Percentiles rank a stretch among this genome's conserved stretches.
phyloP scores from a whole-genome alignment of 37 sponge, comb jelly and placozoan genomes.

The Cladorhizidae sp. region DNA sequence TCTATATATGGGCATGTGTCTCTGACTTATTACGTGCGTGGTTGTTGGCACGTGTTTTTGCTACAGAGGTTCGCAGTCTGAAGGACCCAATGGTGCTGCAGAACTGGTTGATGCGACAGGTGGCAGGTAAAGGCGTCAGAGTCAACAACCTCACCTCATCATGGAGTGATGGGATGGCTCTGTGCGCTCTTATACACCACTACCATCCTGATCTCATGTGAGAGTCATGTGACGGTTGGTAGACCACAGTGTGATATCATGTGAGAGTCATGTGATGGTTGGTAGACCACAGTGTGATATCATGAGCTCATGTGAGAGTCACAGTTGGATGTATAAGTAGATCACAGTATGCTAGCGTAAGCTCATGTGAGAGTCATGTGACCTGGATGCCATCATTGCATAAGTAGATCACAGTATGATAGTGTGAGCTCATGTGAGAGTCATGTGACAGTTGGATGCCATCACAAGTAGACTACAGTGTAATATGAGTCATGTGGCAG shows the following conservation, averaged over 20 bases:
- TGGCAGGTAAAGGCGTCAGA: constrained; percentile 33
- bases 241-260: no score
- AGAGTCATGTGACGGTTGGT: constrained; percentile 32
- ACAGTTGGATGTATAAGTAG: not conserved
- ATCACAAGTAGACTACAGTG: no score
- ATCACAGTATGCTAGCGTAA: not conserved
- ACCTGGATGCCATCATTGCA: no score
- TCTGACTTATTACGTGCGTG: no score
- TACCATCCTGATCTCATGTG: constrained; percentile 78
- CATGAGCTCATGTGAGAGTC: not conserved
- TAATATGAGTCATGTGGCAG: no score
- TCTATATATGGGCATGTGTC: no score
- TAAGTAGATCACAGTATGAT: no score
- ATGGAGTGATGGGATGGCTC: constrained; percentile 75
- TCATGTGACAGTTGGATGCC: constrained; percentile 1
- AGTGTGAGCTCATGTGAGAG: not conserved
- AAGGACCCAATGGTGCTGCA: constrained; percentile 29
- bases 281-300: no score
- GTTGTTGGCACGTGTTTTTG: no score
- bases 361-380: constrained; percentile 3
- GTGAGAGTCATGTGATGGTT: no score
- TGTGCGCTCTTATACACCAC: constrained; percentile 79
- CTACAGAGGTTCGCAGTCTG: constrained; percentile 21
- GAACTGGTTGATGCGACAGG: constrained; percentile 55
- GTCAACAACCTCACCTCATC: constrained; percentile 68